Conservation (phyloP, 2,888 invertebrate genomes). For the Gonocerus acuteangulatus region DNA sequence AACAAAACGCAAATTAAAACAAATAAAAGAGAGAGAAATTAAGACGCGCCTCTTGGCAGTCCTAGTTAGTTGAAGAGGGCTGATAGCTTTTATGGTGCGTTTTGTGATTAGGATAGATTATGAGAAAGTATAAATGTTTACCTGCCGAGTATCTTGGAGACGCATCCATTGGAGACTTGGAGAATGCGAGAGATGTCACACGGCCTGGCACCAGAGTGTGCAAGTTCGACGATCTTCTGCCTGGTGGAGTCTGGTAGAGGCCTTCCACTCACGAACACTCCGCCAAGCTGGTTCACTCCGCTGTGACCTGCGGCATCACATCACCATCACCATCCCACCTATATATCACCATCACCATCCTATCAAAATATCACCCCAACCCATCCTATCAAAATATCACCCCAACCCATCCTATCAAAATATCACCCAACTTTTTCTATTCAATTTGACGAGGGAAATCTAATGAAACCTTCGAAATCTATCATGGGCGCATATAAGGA, state of each 20-base stretch:
- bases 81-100: too few relatives aligned
- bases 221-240: constrained; percentile 97
- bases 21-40: too few relatives aligned
- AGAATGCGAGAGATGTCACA: constrained; percentile 98
- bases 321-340: constrained; percentile 45
- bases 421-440: too few relatives aligned
- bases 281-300: constrained; percentile 97
- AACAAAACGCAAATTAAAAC: too few relatives aligned
- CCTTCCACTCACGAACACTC: constrained; percentile 96
- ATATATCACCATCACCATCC: background rate
- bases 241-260: constrained; percentile 95
- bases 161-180: constrained; percentile 98
- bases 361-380: background rate
- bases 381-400: background rate
- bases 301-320: constrained; percentile 61
- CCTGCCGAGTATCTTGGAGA: constrained; percentile 98
- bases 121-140: constrained; percentile 50
- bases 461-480: too few relatives aligned
- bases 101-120: too few relatives aligned
- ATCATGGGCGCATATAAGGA: too few relatives aligned
- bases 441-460: too few relatives aligned
- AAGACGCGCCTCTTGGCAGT: too few relatives aligned
- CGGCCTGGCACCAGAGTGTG: constrained; percentile 93
- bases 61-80: too few relatives aligned
- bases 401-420: background rate